Conservation (phyloP, 2,797 vertebrate genomes). For the Sphenopsis melanotis region DNA sequence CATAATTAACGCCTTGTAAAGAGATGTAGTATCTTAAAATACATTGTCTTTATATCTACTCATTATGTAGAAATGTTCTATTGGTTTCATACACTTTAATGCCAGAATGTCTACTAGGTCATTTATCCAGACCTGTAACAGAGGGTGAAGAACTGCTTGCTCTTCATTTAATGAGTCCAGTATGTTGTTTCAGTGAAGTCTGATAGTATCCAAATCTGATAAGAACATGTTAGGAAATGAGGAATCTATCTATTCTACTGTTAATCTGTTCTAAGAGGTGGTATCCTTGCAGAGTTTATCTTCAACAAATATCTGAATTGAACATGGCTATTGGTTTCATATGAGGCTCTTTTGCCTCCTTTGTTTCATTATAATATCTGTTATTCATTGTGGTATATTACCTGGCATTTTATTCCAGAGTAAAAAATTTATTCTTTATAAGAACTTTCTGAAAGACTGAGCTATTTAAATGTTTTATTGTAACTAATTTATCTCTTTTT, state of each 20-base stretch:
- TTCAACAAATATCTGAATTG: neutral
- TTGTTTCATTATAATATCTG: neutral
- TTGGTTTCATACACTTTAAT: neutral
- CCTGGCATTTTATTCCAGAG: neutral
- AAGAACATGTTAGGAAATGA: neutral
- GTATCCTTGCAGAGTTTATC: neutral
- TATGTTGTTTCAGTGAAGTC: neutral
- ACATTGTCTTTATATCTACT: neutral
- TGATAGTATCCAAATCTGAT: neutral
- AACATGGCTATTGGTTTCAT: neutral
- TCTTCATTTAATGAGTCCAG: neutral
- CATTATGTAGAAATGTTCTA: neutral
- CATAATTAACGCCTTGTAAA: neutral
- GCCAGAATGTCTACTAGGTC: neutral
- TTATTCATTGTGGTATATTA: neutral
- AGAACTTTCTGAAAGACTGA: neutral
- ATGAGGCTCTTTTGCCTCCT: neutral
- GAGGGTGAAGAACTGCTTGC: neutral
- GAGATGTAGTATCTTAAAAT: neutral
- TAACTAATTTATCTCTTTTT: neutral
- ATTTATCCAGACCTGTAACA: neutral
- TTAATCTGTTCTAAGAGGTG: neutral
- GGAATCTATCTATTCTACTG: neutral
- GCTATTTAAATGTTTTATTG: neutral
- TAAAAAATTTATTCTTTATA: neutral